Conservation (phyloP, 2,113 vertebrate species). For the Python bivittatus region DNA sequence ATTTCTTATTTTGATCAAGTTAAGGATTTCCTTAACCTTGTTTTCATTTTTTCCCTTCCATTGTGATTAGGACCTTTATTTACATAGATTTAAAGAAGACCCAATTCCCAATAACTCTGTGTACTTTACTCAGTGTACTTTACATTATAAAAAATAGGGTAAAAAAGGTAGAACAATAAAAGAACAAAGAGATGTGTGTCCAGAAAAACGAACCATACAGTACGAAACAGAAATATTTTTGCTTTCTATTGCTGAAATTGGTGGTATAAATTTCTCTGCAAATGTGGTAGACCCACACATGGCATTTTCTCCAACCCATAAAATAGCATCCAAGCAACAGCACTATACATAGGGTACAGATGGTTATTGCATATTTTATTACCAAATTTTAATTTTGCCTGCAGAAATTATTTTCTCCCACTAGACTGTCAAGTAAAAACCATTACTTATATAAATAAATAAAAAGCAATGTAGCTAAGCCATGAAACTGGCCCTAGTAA, state of each 20-base stretch:
- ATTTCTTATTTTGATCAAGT: not conserved
- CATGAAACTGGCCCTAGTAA: not conserved
- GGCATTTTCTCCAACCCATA: not conserved
- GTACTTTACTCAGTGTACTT: not conserved
- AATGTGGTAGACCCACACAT: not conserved
- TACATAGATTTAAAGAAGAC: not conserved
- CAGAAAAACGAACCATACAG: not conserved
- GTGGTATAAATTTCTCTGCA: not conserved
- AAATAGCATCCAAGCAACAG: not conserved
- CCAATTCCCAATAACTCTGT: not conserved
- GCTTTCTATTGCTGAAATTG: not conserved
- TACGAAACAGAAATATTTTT: not conserved
- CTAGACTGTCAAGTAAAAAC: not conserved
- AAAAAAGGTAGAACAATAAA: not conserved
- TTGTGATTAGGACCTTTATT: not conserved
- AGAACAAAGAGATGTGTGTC: not conserved
- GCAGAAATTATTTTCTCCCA: not conserved
- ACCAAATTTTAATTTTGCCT: not conserved
- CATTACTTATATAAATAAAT: not conserved
- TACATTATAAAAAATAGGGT: not conserved
- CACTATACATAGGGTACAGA: not conserved
- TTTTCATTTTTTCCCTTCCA: not conserved
- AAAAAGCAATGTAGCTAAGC: not conserved
- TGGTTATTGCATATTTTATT: not conserved
- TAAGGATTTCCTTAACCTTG: too few species aligned